Evolutionary conservation across 2,113 vertebrate genomes (phyloP).

Genomic region (Recurvirostra avosetta): DNA sequence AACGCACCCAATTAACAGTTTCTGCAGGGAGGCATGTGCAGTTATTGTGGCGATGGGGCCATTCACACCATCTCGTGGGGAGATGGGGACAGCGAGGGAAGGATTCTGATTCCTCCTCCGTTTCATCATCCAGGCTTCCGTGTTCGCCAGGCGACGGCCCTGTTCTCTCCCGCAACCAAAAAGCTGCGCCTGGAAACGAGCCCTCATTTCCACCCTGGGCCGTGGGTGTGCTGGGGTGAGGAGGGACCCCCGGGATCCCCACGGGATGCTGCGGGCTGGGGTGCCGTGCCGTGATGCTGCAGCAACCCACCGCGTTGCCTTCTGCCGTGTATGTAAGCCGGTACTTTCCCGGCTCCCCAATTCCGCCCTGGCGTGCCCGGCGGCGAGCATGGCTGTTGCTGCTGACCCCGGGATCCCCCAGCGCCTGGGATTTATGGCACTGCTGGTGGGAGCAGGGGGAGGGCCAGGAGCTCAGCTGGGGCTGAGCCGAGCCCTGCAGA

Average conservation of each 20-base stretch:
- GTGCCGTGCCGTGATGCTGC: not conserved
- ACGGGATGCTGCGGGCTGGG: fast-evolving
- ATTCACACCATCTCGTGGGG: fast-evolving
- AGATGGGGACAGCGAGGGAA: not conserved
- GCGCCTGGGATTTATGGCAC: constrained; percentile 22
- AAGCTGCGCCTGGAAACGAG: not conserved
- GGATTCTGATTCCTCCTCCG: not conserved
- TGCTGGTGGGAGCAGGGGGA: not conserved
- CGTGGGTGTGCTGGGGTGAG: not conserved
- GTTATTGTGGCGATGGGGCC: not conserved
- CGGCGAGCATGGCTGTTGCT: not conserved
- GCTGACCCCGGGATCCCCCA: constrained; percentile 54
- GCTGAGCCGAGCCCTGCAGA: constrained; percentile 26
- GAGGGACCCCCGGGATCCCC: not conserved
- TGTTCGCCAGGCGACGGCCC: not conserved
- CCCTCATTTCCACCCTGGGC: not conserved
- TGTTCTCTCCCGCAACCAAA: not conserved
- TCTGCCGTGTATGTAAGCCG: fast-evolving
- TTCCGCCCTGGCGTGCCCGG: not conserved
- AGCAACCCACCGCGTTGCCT: fast-evolving
- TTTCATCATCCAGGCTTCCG: not conserved
- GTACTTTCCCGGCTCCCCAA: not conserved
- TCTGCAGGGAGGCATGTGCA: not conserved
- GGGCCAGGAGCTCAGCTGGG: not conserved
- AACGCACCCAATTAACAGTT: not conserved